Percentiles rank a stretch among this genome's conserved stretches.
phyloP scores from a whole-genome alignment of 2,888 invertebrate species.

The Augiades crinisus region DNA sequence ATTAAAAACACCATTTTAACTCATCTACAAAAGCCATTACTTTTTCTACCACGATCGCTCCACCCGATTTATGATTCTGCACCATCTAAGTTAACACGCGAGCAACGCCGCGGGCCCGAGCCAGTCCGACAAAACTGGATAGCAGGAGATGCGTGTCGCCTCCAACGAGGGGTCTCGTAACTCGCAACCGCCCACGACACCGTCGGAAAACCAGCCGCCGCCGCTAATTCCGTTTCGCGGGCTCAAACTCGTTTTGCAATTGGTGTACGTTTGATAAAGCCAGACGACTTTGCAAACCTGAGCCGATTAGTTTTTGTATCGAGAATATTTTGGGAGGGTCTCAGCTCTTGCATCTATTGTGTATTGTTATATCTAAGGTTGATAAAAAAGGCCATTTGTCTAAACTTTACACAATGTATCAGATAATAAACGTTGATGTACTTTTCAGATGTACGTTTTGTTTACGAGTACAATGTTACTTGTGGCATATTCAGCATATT shows the following conservation, averaged over 20 bases:
- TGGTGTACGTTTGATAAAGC: constrained; percentile 12
- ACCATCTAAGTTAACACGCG: neutral
- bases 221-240: constrained; percentile 67
- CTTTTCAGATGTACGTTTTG: no score
- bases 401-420: no score
- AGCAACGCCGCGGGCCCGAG: neutral
- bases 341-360: no score
- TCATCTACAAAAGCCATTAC: no score
- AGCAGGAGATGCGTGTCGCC: neutral
- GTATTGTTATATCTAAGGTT: no score
- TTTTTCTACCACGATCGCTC: no score
- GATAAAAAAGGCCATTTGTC: no score
- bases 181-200: constrained; percentile 51
- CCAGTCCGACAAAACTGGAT: neutral
- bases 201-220: constrained; percentile 64
- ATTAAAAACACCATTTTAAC: no score
- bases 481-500: no score
- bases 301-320: neutral
- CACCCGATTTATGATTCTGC: no score
- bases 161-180: neutral
- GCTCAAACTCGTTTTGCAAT: constrained; percentile 62
- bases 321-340: neutral
- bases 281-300: constrained; percentile 3
- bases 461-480: no score
- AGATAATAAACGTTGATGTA: no score